Percentiles rank a stretch among this genome's conserved stretches.
Conservation (phyloP, 2,113 vertebrate species). For the Engystomops pustulosus region DNA sequence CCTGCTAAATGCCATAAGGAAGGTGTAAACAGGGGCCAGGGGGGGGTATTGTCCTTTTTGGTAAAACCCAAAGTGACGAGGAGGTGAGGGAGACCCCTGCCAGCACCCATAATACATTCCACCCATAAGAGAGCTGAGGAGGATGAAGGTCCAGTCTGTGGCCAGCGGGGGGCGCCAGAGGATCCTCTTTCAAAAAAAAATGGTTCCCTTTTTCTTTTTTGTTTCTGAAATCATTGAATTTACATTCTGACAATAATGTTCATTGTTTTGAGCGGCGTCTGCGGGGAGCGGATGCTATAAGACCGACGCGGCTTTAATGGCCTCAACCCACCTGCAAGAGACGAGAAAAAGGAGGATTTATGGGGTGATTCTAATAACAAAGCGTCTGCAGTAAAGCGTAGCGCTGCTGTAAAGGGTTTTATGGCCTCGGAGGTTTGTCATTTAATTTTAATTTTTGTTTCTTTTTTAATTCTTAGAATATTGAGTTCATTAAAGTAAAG, state of each 20-base stretch:
- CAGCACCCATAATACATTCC: background rate
- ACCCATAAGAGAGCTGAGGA: background rate
- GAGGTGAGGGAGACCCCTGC: background rate
- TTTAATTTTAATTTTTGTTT: background rate
- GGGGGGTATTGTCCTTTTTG: background rate
- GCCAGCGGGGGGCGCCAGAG: background rate
- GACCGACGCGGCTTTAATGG: slow-evolving; percentile 94
- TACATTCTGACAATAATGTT: slow-evolving; percentile 36
- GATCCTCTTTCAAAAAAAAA: background rate
- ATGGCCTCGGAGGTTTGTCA: background rate
- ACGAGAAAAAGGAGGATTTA: slow-evolving; percentile 6
- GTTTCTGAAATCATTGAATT: background rate
- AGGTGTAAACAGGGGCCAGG: slow-evolving; percentile 26
- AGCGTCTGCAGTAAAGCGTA: background rate
- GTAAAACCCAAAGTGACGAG: background rate
- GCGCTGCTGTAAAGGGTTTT: background rate
- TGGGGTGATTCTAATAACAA: background rate
- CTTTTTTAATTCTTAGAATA: background rate
- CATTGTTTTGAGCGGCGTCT: background rate
- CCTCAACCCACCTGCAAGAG: slow-evolving; percentile 88
- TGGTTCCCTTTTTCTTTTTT: background rate
- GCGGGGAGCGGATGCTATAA: slow-evolving; percentile 82
- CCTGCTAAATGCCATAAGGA: slow-evolving; percentile 25
- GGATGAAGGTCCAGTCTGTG: background rate
- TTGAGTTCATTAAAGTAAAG: background rate